Evolutionary conservation across 1,140 invertebrate genomes (phyloP).

Genomic region (Hycleus cichorii): DNA sequence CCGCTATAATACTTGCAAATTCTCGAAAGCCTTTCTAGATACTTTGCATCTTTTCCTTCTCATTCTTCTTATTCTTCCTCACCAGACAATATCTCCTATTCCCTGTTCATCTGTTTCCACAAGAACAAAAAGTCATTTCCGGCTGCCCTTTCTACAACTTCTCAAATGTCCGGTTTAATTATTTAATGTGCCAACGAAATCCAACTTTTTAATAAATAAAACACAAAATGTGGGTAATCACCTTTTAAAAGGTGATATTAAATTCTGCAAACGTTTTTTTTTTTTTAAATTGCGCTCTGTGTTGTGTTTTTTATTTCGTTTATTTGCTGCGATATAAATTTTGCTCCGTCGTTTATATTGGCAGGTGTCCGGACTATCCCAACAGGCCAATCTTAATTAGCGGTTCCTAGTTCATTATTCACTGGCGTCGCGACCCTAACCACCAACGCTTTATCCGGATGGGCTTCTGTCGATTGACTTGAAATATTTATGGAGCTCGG

Average conservation of each 20-base stretch:
- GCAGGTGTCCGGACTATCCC: slow-evolving; percentile 38
- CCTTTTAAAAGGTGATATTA: too few relatives aligned
- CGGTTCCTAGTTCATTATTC: slow-evolving; percentile 38
- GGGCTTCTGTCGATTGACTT: slow-evolving; percentile 32
- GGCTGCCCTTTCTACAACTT: slow-evolving; percentile 17
- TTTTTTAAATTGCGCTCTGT: background rate
- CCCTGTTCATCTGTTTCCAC: slow-evolving; percentile 15
- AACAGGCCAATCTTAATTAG: slow-evolving; percentile 39
- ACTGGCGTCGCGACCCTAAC: slow-evolving; percentile 25
- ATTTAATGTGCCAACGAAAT: slow-evolving; percentile 19
- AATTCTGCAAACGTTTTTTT: too few relatives aligned
- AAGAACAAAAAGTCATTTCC: slow-evolving; percentile 23
- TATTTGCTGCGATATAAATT: too few relatives aligned
- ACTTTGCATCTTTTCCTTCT: too few relatives aligned
- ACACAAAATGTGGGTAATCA: too few relatives aligned
- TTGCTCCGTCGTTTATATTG: slow-evolving; percentile 27
- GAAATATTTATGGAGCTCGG: slow-evolving; percentile 35
- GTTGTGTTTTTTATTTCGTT: too few relatives aligned
- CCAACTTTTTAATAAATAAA: slow-evolving; percentile 18
- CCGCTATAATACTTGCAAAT: slow-evolving; percentile 13
- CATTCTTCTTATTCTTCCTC: too few relatives aligned
- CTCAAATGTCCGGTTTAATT: slow-evolving; percentile 17
- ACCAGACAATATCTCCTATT: too few relatives aligned
- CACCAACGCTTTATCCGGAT: slow-evolving; percentile 32
- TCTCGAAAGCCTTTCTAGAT: slow-evolving; percentile 9